These are phyloP conservation scores for Phaedon cochleariae DNA, from an alignment of 2,888 invertebrate genomes.

Conservation along the genomic window DNA sequence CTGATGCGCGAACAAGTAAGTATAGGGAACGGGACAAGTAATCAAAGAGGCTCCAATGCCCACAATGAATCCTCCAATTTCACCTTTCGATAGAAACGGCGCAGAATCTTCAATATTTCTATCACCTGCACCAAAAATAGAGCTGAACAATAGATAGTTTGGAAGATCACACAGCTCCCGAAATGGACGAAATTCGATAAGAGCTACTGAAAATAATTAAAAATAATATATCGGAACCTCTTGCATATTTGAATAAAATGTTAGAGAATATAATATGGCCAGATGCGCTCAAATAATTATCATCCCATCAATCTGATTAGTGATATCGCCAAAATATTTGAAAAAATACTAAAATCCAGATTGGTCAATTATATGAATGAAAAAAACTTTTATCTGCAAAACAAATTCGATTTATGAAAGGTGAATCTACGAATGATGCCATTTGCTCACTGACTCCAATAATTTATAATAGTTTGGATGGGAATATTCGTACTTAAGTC, in stretches of 20 bases:
- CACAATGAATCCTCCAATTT: background rate
- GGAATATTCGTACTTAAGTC: background rate
- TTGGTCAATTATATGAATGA: slow-evolving; percentile 2
- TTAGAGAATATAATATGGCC: background rate
- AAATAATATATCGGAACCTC: background rate
- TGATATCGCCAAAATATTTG: slow-evolving; percentile 2
- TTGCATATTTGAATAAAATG: background rate
- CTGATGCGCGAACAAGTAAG: too few species aligned
- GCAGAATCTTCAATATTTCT: slow-evolving; percentile 2
- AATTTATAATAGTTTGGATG: background rate
- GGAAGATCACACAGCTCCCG: background rate
- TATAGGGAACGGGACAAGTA: too few species aligned
- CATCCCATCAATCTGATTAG: background rate
- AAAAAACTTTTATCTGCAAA: slow-evolving; percentile 13
- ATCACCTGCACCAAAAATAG: slow-evolving; percentile 4
- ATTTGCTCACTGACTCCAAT: background rate
- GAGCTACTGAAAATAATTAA: background rate
- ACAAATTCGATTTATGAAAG: slow-evolving; percentile 7
- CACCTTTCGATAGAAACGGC: background rate
- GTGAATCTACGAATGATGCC: background rate
- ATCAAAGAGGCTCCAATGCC: too few species aligned
- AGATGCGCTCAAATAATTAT: background rate
- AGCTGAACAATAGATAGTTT: background rate
- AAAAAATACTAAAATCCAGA: background rate
- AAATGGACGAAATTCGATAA: background rate